Evolutionary conservation across 1,140 invertebrate species (phyloP).

Genomic region (Thaumatotibia leucotreta): DNA sequence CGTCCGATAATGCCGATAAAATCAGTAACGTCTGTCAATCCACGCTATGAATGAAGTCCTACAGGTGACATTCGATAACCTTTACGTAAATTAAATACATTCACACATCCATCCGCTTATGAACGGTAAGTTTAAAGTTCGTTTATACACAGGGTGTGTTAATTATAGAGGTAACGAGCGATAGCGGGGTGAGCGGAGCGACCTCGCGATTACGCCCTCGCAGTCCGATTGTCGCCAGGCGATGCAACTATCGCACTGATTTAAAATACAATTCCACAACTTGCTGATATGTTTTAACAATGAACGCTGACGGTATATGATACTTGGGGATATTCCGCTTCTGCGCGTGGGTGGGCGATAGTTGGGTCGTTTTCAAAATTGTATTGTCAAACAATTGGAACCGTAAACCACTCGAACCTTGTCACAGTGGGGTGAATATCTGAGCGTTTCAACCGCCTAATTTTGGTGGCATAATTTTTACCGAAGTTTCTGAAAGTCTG

Average conservation of each 20-base stretch:
- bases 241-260: conserved; percentile 1
- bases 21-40: too few relatives aligned
- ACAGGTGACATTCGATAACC: too few relatives aligned
- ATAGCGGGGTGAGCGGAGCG: conserved; percentile 70
- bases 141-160: conserved; percentile 59
- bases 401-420: too few relatives aligned
- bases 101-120: conserved; percentile 23
- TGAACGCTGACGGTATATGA: background rate
- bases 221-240: conserved; percentile 39
- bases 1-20: too few relatives aligned
- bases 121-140: background rate
- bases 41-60: too few relatives aligned
- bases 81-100: too few relatives aligned
- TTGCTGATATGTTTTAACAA: conserved; percentile 1
- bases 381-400: too few relatives aligned
- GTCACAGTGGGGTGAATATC: too few relatives aligned
- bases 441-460: too few relatives aligned
- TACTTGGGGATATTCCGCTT: conserved; percentile 6
- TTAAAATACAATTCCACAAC: background rate
- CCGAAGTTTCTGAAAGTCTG: too few relatives aligned
- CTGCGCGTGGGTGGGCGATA: background rate
- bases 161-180: conserved; percentile 66
- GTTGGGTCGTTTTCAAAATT: background rate
- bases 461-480: too few relatives aligned
- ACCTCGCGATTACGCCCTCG: conserved; percentile 70